Percentiles rank a stretch among this genome's conserved stretches.
Evolutionary conservation across 1,140 invertebrate genomes (phyloP).

Genomic region (Alviniconcha marisindica): DNA sequence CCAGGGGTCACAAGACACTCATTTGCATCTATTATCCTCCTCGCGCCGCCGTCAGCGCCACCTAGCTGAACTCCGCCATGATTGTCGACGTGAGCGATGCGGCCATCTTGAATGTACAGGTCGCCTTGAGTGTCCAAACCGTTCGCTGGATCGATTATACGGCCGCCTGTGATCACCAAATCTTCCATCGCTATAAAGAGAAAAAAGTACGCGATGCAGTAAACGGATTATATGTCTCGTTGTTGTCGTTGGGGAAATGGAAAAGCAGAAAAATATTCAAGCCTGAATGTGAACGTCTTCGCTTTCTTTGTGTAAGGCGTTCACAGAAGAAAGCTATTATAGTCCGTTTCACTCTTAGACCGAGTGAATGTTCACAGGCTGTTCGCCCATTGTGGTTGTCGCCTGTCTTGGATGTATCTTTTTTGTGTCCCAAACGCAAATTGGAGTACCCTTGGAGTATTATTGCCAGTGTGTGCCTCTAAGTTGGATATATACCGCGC

Average conservation of each 20-base stretch:
- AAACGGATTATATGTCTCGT: constrained; percentile 18
- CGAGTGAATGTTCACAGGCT: neutral
- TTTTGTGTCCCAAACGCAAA: constrained; percentile 21
- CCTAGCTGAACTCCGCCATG: neutral
- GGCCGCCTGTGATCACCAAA: constrained; percentile 62
- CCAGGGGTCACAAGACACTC: constrained; percentile 68
- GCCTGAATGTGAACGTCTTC: constrained; percentile 7
- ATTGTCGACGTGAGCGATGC: constrained; percentile 38
- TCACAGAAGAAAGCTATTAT: constrained; percentile 13
- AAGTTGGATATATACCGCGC: constrained; percentile 12
- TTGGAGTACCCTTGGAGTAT: constrained; percentile 34
- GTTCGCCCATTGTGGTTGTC: neutral
- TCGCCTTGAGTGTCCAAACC: constrained; percentile 56
- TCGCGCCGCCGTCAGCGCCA: neutral
- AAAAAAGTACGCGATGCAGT: constrained; percentile 13
- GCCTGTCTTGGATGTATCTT: constrained; percentile 26
- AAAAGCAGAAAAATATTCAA: neutral
- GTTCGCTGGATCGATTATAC: constrained; percentile 64
- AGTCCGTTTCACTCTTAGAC: constrained; percentile 19
- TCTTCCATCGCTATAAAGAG: constrained; percentile 44
- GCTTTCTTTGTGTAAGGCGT: constrained; percentile 27
- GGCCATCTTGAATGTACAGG: constrained; percentile 48
- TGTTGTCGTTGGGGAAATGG: constrained; percentile 21
- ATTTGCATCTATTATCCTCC: constrained; percentile 54
- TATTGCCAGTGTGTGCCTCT: constrained; percentile 21